Conservation (phyloP, 2,113 vertebrate genomes). For the Paramormyrops kingsleyae region DNA sequence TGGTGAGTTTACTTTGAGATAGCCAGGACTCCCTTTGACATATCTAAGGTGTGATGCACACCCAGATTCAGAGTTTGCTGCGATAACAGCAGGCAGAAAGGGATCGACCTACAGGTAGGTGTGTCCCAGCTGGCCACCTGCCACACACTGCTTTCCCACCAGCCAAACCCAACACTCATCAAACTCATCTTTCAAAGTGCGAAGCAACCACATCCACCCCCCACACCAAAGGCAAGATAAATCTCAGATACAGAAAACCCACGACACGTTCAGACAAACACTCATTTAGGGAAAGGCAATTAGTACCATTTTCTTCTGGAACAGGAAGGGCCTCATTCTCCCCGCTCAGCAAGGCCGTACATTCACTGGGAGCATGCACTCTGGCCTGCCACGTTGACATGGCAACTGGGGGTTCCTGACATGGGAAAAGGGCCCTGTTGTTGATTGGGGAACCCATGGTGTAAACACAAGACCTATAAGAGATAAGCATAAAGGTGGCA, state of each 20-base stretch:
- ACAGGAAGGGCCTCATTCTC: slow-evolving; percentile 76
- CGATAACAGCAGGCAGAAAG: not conserved
- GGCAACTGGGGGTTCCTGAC: slow-evolving; percentile 93
- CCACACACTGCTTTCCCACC: not conserved
- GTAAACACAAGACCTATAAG: slow-evolving; percentile 84
- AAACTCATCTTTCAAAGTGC: not conserved
- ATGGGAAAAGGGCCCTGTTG: slow-evolving; percentile 96
- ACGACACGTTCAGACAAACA: not conserved
- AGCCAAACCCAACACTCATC: not conserved
- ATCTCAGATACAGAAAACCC: not conserved
- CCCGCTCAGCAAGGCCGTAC: slow-evolving; percentile 87
- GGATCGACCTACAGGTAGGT: not conserved
- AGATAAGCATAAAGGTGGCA: slow-evolving; percentile 17
- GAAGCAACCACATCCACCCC: not conserved
- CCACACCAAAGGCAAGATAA: not conserved
- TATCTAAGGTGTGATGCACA: not conserved
- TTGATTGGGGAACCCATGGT: slow-evolving; percentile 91
- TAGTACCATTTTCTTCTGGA: slow-evolving; percentile 64
- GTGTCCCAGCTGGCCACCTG: not conserved
- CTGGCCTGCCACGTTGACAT: slow-evolving; percentile 95
- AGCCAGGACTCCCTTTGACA: not conserved
- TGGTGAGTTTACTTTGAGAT: not conserved
- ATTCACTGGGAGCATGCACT: slow-evolving; percentile 70
- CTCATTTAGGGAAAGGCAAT: slow-evolving; percentile 33
- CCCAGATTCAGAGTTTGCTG: not conserved